Percentiles rank a stretch among this genome's conserved stretches.
Evolutionary conservation across 2,888 invertebrate species (phyloP).

Genomic region (Agrenia bidenticulata): DNA sequence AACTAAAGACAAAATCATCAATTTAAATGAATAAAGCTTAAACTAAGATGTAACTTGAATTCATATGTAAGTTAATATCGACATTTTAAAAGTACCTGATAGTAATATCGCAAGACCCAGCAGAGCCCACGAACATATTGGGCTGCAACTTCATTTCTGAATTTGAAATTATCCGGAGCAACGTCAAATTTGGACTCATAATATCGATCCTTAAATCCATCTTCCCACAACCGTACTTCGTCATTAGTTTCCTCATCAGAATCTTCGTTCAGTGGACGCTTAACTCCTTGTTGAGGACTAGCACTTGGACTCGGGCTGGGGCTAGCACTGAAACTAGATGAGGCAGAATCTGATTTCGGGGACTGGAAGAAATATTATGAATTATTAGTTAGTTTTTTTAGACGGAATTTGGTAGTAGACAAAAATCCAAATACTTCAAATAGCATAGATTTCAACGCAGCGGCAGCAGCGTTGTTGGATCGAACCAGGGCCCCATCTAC

Average conservation of each 20-base stretch:
- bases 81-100: conserved; percentile 66
- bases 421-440: conserved; percentile 54
- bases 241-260: conserved; percentile 79
- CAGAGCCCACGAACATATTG: conserved; percentile 95
- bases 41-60: conserved; percentile 39
- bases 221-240: conserved; percentile 91
- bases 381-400: not conserved
- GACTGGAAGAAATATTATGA: conserved; percentile 25
- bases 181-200: conserved; percentile 94
- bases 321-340: too few relatives aligned
- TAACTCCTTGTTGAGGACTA: conserved; percentile 21
- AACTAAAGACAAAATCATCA: not conserved
- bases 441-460: conserved; percentile 61
- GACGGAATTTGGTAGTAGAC: too few relatives aligned
- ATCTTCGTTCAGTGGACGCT: conserved; percentile 54
- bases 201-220: conserved; percentile 96
- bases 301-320: conserved; percentile 24
- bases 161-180: conserved; percentile 70
- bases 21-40: not conserved
- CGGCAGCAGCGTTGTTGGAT: conserved; percentile 55
- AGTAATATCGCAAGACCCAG: conserved; percentile 98
- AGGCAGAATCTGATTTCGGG: conserved; percentile 24
- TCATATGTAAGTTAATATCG: not conserved
- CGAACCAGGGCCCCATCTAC: conserved; percentile 28
- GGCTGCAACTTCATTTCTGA: conserved; percentile 85